These are phyloP conservation scores for Bellardia bayeri DNA, from an alignment of 2,888 invertebrate species.

Conservation along the genomic window DNA sequence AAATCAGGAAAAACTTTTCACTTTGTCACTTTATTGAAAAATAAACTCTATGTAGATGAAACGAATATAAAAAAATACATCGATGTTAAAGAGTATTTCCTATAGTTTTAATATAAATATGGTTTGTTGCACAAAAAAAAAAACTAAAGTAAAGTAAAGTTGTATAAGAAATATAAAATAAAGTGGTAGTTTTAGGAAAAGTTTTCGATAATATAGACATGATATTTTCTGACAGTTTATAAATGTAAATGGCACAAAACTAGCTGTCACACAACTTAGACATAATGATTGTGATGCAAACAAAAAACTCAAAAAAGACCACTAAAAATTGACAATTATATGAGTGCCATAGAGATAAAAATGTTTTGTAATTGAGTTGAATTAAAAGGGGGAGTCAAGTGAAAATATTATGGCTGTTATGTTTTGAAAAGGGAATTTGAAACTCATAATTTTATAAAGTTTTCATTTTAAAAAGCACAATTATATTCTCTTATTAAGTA, in stretches of 20 bases:
- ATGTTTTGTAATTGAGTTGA: not conserved
- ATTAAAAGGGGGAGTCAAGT: not conserved
- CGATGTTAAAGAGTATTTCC: conserved; percentile 24
- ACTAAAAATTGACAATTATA: conserved; percentile 31
- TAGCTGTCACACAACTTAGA: conserved; percentile 49
- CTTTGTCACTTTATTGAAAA: conserved; percentile 65
- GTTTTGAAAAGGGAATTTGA: too few relatives aligned
- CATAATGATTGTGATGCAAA: conserved; percentile 31
- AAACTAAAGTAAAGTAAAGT: not conserved
- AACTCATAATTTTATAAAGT: too few relatives aligned
- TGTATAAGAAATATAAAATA: conserved; percentile 1
- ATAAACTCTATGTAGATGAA: conserved; percentile 50
- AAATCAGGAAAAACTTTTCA: conserved; percentile 54
- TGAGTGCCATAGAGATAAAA: conserved; percentile 2
- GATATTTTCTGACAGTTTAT: conserved; percentile 64
- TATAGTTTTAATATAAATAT: conserved; percentile 50
- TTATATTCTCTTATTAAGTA: too few relatives aligned
- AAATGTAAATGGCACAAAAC: conserved; percentile 55
- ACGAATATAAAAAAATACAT: conserved; percentile 7
- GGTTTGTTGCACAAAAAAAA: not conserved
- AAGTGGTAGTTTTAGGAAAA: conserved; percentile 38
- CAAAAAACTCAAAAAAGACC: not conserved
- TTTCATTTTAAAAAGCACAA: too few relatives aligned
- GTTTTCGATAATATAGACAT: conserved; percentile 55
- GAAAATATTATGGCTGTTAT: too few relatives aligned